Conservation (phyloP, 2,797 vertebrate species). For the Hydrolagus colliei region DNA sequence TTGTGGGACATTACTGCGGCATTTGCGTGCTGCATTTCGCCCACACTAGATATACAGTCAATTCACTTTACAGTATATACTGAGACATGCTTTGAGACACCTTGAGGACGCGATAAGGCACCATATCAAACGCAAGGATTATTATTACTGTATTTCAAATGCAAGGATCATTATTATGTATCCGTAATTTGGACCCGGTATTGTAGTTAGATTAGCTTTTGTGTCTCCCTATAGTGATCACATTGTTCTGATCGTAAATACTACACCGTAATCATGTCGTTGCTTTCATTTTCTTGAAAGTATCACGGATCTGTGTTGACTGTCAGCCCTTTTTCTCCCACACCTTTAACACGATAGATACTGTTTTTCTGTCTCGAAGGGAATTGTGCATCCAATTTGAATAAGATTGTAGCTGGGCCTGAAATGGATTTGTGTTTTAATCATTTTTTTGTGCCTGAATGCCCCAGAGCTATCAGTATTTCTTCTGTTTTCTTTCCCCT, state of each 20-base stretch:
- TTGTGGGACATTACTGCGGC: too few relatives aligned
- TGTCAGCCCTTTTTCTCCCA: neutral
- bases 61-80: too few relatives aligned
- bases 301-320: neutral
- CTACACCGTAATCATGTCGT: too few relatives aligned
- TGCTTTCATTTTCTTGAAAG: neutral
- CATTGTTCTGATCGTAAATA: neutral
- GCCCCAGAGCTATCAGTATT: neutral
- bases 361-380: neutral
- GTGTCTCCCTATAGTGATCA: neutral
- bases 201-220: neutral
- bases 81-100: too few relatives aligned
- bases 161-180: too few relatives aligned
- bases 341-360: neutral
- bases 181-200: neutral
- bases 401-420: neutral
- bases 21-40: too few relatives aligned
- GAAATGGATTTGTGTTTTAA: neutral
- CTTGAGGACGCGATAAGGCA: too few relatives aligned
- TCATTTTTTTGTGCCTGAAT: neutral
- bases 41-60: too few relatives aligned
- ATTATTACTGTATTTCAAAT: too few relatives aligned
- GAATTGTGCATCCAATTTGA: neutral
- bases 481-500: neutral
- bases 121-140: too few relatives aligned